A percentile compares a stretch with the other conserved stretches of the same genome.
phyloP scores from a whole-genome alignment of 2,113 vertebrate genomes.

The Oncorhynchus masou region DNA sequence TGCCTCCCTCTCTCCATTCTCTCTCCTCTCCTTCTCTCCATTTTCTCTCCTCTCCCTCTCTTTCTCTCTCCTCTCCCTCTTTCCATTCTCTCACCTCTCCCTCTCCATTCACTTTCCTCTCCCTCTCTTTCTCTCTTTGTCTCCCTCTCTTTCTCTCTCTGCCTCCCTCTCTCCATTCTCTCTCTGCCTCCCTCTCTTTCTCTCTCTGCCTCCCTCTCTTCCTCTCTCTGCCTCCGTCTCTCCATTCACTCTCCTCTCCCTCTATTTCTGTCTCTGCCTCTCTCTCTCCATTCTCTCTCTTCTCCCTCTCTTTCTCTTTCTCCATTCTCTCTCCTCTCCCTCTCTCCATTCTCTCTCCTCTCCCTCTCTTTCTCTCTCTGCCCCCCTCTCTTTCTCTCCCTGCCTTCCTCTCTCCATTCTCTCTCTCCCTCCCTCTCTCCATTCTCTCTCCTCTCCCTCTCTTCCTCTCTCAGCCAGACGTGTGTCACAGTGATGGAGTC shows the following conservation, averaged over 20 bases:
- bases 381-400: neutral
- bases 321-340: no score
- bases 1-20: neutral
- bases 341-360: no score
- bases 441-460: no score
- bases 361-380: neutral
- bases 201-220: neutral
- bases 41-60: neutral
- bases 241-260: neutral
- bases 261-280: neutral
- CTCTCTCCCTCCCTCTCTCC: no score
- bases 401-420: neutral
- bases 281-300: no score
- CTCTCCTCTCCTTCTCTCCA: neutral
- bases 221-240: neutral
- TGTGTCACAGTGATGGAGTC: constrained; percentile 52
- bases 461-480: neutral
- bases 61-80: neutral
- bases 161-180: no score
- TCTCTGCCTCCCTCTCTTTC: no score
- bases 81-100: neutral
- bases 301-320: no score
- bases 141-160: no score
- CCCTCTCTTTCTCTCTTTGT: no score
- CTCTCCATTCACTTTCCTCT: neutral